Conservation (phyloP, 1,140 invertebrate species). For the Eupristina koningsbergeri region DNA sequence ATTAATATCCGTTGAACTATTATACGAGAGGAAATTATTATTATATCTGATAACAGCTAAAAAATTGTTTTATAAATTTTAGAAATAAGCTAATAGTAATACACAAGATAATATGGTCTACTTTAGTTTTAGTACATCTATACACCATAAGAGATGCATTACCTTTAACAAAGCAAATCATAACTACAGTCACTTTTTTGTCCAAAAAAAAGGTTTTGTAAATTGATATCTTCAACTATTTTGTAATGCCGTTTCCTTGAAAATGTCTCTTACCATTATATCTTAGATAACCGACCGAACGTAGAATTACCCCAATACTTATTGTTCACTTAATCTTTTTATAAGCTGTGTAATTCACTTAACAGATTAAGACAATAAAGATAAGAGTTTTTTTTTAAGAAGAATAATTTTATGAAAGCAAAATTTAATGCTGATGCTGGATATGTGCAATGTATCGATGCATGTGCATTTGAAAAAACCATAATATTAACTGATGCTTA, state of each 20-base stretch:
- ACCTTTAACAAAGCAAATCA: neutral
- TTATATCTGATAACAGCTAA: too few relatives aligned
- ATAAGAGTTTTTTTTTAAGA: neutral
- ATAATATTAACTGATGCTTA: too few relatives aligned
- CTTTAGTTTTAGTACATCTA: neutral
- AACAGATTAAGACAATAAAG: neutral
- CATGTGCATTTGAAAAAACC: too few relatives aligned
- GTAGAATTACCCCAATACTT: neutral
- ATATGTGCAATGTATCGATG: neutral
- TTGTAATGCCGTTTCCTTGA: neutral
- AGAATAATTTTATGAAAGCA: too few relatives aligned
- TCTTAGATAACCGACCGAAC: too few relatives aligned
- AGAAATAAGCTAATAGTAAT: too few relatives aligned
- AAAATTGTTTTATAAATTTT: too few relatives aligned
- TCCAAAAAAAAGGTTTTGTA: neutral
- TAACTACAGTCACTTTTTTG: too few relatives aligned
- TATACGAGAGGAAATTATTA: too few relatives aligned
- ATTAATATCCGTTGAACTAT: too few relatives aligned
- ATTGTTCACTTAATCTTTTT: constrained; percentile 1
- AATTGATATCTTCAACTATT: neutral
- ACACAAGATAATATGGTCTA: too few relatives aligned
- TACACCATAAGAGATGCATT: neutral
- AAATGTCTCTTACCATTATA: neutral
- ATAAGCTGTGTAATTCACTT: constrained; percentile 35
- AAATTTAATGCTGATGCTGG: neutral